Evolutionary conservation across 2,113 vertebrate genomes (phyloP).

Genomic region (Gadus macrocephalus): DNA sequence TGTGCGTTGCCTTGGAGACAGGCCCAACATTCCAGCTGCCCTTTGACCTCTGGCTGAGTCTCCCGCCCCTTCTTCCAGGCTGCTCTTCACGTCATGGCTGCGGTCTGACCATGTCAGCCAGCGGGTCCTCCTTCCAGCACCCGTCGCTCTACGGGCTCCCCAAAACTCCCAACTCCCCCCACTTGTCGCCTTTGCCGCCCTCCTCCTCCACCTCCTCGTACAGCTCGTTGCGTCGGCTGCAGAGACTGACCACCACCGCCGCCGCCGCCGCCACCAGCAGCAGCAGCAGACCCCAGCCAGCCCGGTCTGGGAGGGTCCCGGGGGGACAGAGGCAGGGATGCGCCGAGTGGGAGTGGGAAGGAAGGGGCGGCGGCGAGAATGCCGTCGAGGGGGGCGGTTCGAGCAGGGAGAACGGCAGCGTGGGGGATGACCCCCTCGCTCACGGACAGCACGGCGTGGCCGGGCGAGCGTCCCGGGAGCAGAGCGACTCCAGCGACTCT

Average conservation of each 20-base stretch:
- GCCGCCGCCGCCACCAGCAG: conserved; percentile 39
- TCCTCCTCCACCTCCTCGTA: conserved; percentile 64
- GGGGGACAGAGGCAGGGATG: background rate
- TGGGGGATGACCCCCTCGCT: conserved; percentile 7
- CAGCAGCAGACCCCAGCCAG: background rate
- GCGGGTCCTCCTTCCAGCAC: conserved; percentile 63
- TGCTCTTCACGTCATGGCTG: conserved; percentile 70
- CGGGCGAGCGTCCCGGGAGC: conserved; percentile 11
- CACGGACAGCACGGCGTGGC: conserved; percentile 11
- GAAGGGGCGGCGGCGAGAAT: conserved; percentile 23
- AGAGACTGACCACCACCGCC: conserved; percentile 82
- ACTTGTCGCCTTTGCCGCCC: conserved; percentile 36
- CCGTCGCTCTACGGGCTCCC: conserved; percentile 69
- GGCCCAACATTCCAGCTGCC: conserved; percentile 72
- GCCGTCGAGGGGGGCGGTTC: conserved; percentile 11
- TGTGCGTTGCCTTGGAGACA: conserved; percentile 76
- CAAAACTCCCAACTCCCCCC: conserved; percentile 58
- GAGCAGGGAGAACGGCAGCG: conserved; percentile 20
- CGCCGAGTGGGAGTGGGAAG: background rate
- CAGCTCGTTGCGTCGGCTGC: conserved; percentile 81
- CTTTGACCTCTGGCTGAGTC: conserved; percentile 71
- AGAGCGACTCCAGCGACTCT: conserved; percentile 42
- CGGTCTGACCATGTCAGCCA: conserved; percentile 68
- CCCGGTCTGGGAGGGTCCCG: background rate
- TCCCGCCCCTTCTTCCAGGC: conserved; percentile 6